phyloP scores from a whole-genome alignment of 2,888 invertebrate species.

The Entomobrya proxima region DNA sequence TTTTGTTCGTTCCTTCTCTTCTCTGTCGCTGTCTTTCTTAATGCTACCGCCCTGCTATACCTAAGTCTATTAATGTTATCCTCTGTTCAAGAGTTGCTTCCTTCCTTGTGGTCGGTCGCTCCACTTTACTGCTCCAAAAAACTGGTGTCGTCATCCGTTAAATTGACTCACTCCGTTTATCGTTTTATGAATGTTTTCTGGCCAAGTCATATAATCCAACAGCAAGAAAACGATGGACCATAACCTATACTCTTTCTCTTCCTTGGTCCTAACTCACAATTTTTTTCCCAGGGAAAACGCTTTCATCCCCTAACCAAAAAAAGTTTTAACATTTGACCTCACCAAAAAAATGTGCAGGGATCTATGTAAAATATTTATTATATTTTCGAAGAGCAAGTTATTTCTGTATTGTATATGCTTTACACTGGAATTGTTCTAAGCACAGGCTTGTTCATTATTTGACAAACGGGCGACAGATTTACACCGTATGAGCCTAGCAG shows the following conservation, averaged over 20 bases:
- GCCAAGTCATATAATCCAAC: too few species aligned
- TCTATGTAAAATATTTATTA: too few species aligned
- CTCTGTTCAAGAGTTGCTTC: not conserved
- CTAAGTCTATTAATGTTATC: not conserved
- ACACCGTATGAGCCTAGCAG: not conserved
- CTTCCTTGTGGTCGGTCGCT: not conserved
- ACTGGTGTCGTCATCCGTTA: not conserved
- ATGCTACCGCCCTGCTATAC: not conserved
- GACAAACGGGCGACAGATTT: conserved; percentile 44
- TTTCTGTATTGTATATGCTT: too few species aligned
- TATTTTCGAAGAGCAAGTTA: too few species aligned
- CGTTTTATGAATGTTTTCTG: not conserved
- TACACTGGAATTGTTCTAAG: too few species aligned
- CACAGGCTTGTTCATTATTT: too few species aligned
- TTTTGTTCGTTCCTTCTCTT: not conserved
- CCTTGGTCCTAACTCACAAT: not conserved
- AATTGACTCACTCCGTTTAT: not conserved
- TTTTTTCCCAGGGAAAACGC: not conserved
- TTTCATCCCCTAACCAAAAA: not conserved
- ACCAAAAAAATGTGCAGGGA: not conserved
- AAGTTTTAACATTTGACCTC: conserved; percentile 3
- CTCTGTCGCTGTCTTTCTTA: not conserved
- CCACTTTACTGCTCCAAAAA: not conserved
- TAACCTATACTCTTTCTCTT: too few species aligned
- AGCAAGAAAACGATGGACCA: too few species aligned